Base-by-base conservation (phyloP, 2,888 invertebrate genomes). In the Parnassius smintheus region DNA sequence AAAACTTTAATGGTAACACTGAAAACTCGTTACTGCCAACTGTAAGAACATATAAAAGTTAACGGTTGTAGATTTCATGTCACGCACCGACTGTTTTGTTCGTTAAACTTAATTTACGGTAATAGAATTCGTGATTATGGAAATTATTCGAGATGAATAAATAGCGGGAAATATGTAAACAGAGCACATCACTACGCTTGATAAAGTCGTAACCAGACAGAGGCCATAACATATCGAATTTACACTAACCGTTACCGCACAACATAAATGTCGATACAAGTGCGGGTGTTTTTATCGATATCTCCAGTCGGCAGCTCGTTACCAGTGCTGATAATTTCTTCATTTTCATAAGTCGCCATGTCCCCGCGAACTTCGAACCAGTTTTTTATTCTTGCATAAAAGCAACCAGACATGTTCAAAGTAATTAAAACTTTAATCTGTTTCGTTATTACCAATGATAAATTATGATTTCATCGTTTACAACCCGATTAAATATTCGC, bases 221-320 rank as follows among this genome's bases (percentile, higher is more conserved):
- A 64, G 71, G 72, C 77, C 68, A 78, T 88, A 85, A 86, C 72
- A 68, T 70, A 69, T 80, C 73, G 73, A 85, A 85, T 88, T 88
- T 88, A 88, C 83, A 74, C 70, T 76, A 72, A 75, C 80, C 79
- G 82, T 86, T 82, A 83, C 80, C 73, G 74, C 64, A 64, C 72
- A 70, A 75, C 79, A 81, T 87, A 83, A 86, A 86, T 80, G 77
- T 81, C 85, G 81, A 83, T 83, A 81, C 80, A 78, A 82, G 81
- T 72, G 74, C 73, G 80, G 70, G 73, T 74, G 73, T 82, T 87
- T 87, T 88, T 86, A 87, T 86, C 86, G 85, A 83, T 78, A 80
- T 78, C 68, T 66, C 75, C 79, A 78, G 75, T 79, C 81, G 78
- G 70, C 80, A 70, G 74, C 81, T 86, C 83, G 80, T 85, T 85